Evolutionary conservation across 2,113 vertebrate species (phyloP), one percentile per base, ranked within the genome.

Genomic region (Spea multiplicata): DNA sequence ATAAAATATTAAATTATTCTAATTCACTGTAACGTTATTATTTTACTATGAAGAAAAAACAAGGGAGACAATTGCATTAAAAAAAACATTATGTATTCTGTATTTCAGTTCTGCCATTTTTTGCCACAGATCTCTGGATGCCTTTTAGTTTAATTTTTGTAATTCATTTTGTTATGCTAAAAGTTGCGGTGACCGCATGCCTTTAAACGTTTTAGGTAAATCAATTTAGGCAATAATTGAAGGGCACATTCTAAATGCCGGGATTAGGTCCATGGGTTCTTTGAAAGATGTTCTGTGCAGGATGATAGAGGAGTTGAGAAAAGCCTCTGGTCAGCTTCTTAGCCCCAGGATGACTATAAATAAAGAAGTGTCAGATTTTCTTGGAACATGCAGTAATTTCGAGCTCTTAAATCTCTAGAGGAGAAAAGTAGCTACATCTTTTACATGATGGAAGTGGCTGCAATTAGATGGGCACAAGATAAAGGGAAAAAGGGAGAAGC

Each of bases 301-400:
- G 14, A 71, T 12, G 9, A 62, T 12, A 14, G 52, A 49, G 66
- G 74, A 67, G 70, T 71, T 77, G 53, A 77, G 55, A 66, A 47
- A 10, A 52, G 75, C 53, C 66, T 44, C 66, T 8, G 55, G 75
- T 59, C 75, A 62, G 66, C 57, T 48, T 46, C 7, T 57, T 44
- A 66, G 16, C 71, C 70, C 70, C 57, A n/a, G 64, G 45, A 71
- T 5, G 50, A 44, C 50, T 66, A 73, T 73, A 67, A 59, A 80
- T 48, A 59, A 77, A 66, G 44, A 77, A 16, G 48, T n/a, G 55
- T 71, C 67, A 65, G 48, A 46, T 46, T 72, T 45, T 66, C 61
- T 55, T 55, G 46, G 57, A 72, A 30, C 46, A 44, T 16, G 5
- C 69, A 47, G 16, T 72, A 4, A 53, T 72, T 71, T 10, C 45